A percentile compares a stretch with the other conserved stretches of the same genome.
These are phyloP conservation scores for Aurelia sp. DNA, from an alignment of 30 jellyfish, hydroid and myxozoan species.

Conservation along the genomic window DNA sequence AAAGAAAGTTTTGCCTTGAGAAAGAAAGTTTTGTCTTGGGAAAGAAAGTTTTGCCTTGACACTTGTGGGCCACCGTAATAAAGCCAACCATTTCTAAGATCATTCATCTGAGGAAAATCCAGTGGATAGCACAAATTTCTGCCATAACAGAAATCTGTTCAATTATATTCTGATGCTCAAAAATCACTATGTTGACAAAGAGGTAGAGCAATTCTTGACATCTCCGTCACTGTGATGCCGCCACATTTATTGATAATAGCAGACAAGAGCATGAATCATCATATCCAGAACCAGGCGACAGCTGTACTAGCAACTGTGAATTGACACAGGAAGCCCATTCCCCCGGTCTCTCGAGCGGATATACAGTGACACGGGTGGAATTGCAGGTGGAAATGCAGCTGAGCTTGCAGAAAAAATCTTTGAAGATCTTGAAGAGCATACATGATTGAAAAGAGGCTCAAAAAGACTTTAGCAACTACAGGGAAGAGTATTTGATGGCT, in stretches of 20 bases:
- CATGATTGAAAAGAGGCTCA: background rate
- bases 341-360: no score
- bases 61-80: no score
- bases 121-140: no score
- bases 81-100: no score
- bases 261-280: slow-evolving; percentile 34
- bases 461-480: background rate
- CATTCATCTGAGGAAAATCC: no score
- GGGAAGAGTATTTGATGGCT: slow-evolving; percentile 33
- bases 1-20: no score
- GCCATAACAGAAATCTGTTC: slow-evolving; percentile 31
- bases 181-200: slow-evolving; percentile 1
- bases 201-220: background rate
- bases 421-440: background rate
- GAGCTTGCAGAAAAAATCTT: no score
- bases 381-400: no score
- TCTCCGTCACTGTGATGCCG: slow-evolving; percentile 19
- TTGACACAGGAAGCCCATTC: slow-evolving; percentile 21
- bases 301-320: background rate
- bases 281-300: slow-evolving; percentile 27
- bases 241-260: slow-evolving; percentile 7
- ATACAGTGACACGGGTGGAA: no score
- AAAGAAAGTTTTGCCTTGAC: no score
- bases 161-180: slow-evolving; percentile 7
- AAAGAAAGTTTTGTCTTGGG: no score